These are phyloP conservation scores for Megastigmus dorsalis DNA, from an alignment of 2,888 invertebrate species.

Conservation along the genomic window DNA sequence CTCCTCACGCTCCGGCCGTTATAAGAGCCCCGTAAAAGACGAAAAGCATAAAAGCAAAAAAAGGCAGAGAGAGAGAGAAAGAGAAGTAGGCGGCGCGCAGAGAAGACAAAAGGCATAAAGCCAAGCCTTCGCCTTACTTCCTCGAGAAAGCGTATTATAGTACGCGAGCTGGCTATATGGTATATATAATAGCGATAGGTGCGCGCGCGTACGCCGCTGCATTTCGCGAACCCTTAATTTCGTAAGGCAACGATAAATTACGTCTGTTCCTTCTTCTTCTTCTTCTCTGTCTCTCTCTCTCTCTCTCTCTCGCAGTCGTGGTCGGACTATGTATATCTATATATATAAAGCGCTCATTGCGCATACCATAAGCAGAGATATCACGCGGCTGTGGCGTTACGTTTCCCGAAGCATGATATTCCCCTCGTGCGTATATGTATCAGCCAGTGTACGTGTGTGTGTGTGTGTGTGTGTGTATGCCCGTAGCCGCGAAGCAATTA, in stretches of 20 bases:
- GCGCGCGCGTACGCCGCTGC: slow-evolving; percentile 23
- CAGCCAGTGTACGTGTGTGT: no score
- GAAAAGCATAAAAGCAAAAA: background rate
- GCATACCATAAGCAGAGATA: slow-evolving; percentile 35
- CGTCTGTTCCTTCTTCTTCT: slow-evolving; percentile 28
- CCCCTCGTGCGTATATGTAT: no score
- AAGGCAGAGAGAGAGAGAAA: background rate
- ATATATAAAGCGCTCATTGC: slow-evolving; percentile 33
- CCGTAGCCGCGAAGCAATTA: slow-evolving; percentile 61
- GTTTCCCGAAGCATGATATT: slow-evolving; percentile 52
- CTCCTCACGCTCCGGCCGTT: background rate
- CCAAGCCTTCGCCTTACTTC: background rate
- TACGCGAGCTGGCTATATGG: no score
- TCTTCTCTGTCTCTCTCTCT: background rate
- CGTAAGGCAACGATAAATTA: slow-evolving; percentile 50
- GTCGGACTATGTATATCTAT: no score
- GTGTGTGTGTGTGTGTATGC: no score
- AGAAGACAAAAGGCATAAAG: slow-evolving; percentile 46
- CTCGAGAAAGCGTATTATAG: slow-evolving; percentile 16
- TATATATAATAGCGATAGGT: no score
- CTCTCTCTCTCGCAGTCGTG: background rate
- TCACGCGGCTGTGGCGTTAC: background rate
- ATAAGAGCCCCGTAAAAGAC: slow-evolving; percentile 23
- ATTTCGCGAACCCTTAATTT: slow-evolving; percentile 48
- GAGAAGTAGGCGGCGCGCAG: background rate